Evolutionary conservation across 2,888 invertebrate genomes (phyloP).

Genomic region (Hydroisotoma schaefferi): DNA sequence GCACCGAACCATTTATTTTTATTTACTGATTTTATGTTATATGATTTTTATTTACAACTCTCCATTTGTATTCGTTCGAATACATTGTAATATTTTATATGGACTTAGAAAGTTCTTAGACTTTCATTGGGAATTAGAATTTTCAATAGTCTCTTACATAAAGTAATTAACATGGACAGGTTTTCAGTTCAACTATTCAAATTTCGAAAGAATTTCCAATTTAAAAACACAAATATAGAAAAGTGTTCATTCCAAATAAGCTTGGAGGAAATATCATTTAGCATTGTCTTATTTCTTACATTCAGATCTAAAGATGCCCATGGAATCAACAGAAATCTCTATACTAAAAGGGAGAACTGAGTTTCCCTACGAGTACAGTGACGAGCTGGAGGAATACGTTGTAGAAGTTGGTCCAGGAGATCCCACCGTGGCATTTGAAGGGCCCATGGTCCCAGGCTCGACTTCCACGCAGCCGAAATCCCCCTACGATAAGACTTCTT

Average conservation of each 20-base stretch:
- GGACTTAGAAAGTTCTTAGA: too few species aligned
- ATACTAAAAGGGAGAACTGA: background rate
- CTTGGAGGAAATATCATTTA: background rate
- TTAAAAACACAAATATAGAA: too few species aligned
- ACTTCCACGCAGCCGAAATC: too few species aligned
- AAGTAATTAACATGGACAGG: too few species aligned
- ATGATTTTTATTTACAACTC: slow-evolving; percentile 1
- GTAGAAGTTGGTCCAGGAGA: background rate
- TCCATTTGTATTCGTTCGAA: background rate
- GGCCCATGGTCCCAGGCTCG: too few species aligned
- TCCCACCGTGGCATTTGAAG: too few species aligned
- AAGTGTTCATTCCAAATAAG: background rate
- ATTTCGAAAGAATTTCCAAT: too few species aligned
- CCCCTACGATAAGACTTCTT: too few species aligned
- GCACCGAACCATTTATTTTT: slow-evolving; percentile 48
- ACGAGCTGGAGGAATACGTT: background rate
- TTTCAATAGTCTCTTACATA: too few species aligned
- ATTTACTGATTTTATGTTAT: background rate
- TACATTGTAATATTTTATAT: too few species aligned
- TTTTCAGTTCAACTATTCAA: background rate
- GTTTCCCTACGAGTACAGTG: background rate
- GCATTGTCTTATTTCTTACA: background rate
- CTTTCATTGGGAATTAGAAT: too few species aligned
- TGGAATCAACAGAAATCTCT: background rate
- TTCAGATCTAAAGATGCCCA: background rate